Evolutionary conservation across 2,797 vertebrate species (phyloP).

Genomic region (Pelodytes ibericus): DNA sequence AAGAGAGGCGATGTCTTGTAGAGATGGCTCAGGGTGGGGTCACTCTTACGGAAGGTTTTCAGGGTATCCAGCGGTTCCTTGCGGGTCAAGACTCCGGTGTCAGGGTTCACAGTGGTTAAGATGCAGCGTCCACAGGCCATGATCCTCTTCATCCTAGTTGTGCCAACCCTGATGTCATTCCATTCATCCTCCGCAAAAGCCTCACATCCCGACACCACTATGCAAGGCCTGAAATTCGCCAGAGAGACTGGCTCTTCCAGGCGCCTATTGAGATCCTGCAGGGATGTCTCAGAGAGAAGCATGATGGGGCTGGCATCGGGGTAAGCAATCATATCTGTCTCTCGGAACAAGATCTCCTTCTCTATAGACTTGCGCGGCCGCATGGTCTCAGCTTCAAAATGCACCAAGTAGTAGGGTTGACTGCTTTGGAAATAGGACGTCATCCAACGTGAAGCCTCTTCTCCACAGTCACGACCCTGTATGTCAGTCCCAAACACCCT

Average conservation of each 20-base stretch:
- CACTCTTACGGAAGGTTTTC: constrained; percentile 86
- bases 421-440: constrained; percentile 77
- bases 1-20: constrained; percentile 83
- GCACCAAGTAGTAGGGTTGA: constrained; percentile 80
- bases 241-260: constrained; percentile 78
- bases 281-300: constrained; percentile 86
- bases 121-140: constrained; percentile 74
- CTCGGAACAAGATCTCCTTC: constrained; percentile 54
- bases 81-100: constrained; percentile 80
- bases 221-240: constrained; percentile 86
- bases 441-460: constrained; percentile 84
- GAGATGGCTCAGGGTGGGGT: constrained; percentile 78
- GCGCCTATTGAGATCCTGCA: constrained; percentile 81
- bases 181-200: constrained; percentile 87
- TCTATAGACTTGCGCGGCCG: constrained; percentile 69
- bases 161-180: constrained; percentile 39
- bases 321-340: constrained; percentile 74
- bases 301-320: constrained; percentile 82
- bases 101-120: constrained; percentile 88
- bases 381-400: constrained; percentile 84
- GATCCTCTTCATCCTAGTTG: constrained; percentile 30
- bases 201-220: constrained; percentile 81
- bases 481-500: constrained; percentile 84
- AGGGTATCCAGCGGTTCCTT: constrained; percentile 91
- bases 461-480: constrained; percentile 89